Conservation (phyloP, 2,113 vertebrate genomes). For the Ageneiosus marmoratus region DNA sequence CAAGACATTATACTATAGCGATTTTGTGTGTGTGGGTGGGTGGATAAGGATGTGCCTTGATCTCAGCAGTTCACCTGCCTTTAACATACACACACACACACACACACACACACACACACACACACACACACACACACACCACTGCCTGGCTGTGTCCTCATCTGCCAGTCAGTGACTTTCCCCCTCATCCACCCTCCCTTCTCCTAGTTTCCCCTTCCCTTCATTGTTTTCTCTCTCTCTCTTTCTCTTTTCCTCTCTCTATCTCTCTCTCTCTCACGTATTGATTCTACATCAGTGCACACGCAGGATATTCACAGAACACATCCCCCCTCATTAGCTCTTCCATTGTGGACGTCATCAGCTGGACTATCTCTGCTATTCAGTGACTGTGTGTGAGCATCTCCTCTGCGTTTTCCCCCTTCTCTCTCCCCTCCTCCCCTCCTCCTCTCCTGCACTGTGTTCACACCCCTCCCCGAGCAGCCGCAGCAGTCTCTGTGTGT, state of each 20-base stretch:
- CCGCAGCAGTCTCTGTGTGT: constrained; percentile 27
- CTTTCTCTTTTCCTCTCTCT: constrained; percentile 21
- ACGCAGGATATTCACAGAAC: constrained; percentile 25
- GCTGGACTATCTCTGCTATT: constrained; percentile 32
- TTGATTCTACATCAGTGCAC: constrained; percentile 23
- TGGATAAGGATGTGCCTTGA: background rate
- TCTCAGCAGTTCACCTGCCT: background rate
- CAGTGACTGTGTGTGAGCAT: constrained; percentile 39
- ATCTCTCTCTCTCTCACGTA: background rate
- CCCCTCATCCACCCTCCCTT: background rate
- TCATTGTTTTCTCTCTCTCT: background rate
- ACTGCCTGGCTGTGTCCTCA: constrained; percentile 3
- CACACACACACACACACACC: background rate
- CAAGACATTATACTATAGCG: background rate
- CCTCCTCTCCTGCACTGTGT: constrained; percentile 31
- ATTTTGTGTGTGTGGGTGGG: background rate
- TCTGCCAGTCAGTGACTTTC: constrained; percentile 14
- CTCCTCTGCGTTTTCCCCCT: constrained; percentile 41
- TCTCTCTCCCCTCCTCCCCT: background rate
- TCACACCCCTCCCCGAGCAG: constrained; percentile 48
- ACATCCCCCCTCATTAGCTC: constrained; percentile 26
- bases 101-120: background rate
- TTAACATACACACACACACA: background rate
- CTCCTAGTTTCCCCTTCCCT: background rate
- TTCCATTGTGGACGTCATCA: constrained; percentile 21